Evolutionary conservation across 2,797 vertebrate genomes (phyloP), one percentile per base, ranked within the genome.

Genomic region (Typhlichthys eigenmanni): DNA sequence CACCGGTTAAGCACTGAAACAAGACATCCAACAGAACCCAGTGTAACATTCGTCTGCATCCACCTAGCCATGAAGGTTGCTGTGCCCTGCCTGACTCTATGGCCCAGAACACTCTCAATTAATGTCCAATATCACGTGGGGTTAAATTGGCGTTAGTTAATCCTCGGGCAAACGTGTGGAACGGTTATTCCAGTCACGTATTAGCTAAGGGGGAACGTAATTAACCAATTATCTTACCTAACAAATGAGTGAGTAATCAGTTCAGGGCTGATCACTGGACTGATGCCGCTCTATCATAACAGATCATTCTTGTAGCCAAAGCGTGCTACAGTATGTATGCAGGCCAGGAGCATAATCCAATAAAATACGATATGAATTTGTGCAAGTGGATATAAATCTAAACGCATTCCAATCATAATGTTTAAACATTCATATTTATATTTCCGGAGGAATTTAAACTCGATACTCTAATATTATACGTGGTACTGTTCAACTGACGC

Each of bases 41-140:
- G 65, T 72, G 75, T 75, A 86, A 86, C 83, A 84, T 84, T 80
- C 79, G 76, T 85, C 80, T 80, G 79, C 72, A 77, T 67, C 75
- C 53, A 71, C 58, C 69, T 70, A 54, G 74, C 80, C 82, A 65
- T 91, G 86, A 88, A 90, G 86, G 89, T 87, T 78, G 81, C 75
- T 29, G 68, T 81, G 84, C 83, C 87, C 88, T 82, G 81, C 71
- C 82, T 80, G 83, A 87, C 85, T 87, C 69, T 69, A 67, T 85
- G 86, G 90, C 88, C 87, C 74, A 80, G 78, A 88, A 88, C 78
- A 81, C 85, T 89, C 81, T 80, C 86, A 88, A 89, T 87, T 90
- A 89, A 90, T 90, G 85, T 89, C 74, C 81, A 79, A 58, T 86
- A 87, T 87, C 76, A 77, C 69, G 57, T 79, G 81, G 86, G 82